phyloP scores from a whole-genome alignment of 2,888 invertebrate genomes.

The Lithophane ornitopus region DNA sequence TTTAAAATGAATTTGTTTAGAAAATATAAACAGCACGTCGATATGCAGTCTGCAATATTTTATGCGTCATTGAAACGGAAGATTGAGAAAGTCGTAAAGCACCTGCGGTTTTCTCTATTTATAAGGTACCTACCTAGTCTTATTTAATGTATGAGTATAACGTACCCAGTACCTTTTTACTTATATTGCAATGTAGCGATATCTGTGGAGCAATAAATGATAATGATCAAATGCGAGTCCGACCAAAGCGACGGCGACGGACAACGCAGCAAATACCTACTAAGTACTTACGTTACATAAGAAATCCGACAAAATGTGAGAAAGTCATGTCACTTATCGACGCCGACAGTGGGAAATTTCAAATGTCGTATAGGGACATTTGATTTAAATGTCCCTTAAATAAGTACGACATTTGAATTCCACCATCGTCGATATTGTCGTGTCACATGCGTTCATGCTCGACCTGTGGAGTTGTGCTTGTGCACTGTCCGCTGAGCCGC shows the following conservation, averaged over 20 bases:
- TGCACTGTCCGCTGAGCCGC: constrained; percentile 2
- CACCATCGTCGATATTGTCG: background rate
- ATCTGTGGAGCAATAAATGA: background rate
- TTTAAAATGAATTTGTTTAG: constrained; percentile 21
- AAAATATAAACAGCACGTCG: constrained; percentile 31
- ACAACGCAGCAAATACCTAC: background rate
- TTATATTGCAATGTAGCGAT: background rate
- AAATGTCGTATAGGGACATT: background rate
- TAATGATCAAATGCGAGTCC: background rate
- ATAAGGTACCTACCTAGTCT: background rate
- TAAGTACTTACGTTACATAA: background rate
- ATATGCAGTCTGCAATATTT: constrained; percentile 31
- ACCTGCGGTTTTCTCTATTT: constrained; percentile 18
- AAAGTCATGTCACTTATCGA: background rate
- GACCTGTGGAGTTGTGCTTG: background rate
- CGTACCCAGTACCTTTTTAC: background rate
- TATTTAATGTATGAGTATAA: background rate
- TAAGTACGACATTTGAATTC: background rate
- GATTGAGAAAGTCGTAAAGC: constrained; percentile 29
- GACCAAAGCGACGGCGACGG: background rate
- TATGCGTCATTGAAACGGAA: constrained; percentile 15
- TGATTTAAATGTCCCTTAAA: background rate
- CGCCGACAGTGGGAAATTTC: too few species aligned
- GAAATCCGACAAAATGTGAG: background rate
- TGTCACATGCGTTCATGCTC: background rate